A percentile compares a stretch with the other conserved stretches of the same genome.
phyloP scores from a whole-genome alignment of 1,140 invertebrate species.

The Atta texana region DNA sequence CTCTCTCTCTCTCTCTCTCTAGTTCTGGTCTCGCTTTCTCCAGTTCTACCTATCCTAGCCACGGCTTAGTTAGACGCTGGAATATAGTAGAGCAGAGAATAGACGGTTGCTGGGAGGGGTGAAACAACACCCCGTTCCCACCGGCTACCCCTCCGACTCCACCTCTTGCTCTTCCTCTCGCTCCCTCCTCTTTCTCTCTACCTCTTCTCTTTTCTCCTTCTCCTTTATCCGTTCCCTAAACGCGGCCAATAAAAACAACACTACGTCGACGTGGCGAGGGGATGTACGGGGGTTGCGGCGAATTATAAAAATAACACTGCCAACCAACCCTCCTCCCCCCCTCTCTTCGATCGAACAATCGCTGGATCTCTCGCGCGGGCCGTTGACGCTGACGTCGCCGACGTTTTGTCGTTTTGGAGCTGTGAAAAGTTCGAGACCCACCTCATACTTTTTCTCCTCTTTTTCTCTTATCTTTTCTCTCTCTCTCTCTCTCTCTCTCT shows the following conservation, averaged over 20 bases:
- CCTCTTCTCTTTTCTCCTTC: slow-evolving; percentile 48
- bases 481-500: neutral
- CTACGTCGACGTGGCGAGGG: slow-evolving; percentile 71
- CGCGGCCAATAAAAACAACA: slow-evolving; percentile 85
- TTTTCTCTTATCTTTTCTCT: neutral
- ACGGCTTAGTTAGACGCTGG: slow-evolving; percentile 71
- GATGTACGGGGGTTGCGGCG: slow-evolving; percentile 76
- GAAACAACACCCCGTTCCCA: slow-evolving; percentile 85
- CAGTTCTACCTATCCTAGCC: slow-evolving; percentile 79
- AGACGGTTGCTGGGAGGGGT: slow-evolving; percentile 78
- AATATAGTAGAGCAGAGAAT: slow-evolving; percentile 69
- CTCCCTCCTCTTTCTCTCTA: neutral
- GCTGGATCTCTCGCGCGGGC: slow-evolving; percentile 77
- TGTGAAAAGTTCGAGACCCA: slow-evolving; percentile 61
- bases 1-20: slow-evolving; percentile 9
- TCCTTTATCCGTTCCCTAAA: slow-evolving; percentile 79
- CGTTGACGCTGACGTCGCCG: slow-evolving; percentile 64
- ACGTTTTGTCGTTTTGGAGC: slow-evolving; percentile 50
- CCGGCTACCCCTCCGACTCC: slow-evolving; percentile 69
- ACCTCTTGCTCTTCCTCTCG: slow-evolving; percentile 11
- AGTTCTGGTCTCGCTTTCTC: slow-evolving; percentile 63
- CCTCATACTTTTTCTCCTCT: slow-evolving; percentile 60
- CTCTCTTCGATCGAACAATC: slow-evolving; percentile 81
- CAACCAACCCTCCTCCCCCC: slow-evolving; percentile 33
- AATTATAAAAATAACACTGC: slow-evolving; percentile 85